Conservation (phyloP, 2,888 invertebrate genomes). For the Brachyopa scutellaris region DNA sequence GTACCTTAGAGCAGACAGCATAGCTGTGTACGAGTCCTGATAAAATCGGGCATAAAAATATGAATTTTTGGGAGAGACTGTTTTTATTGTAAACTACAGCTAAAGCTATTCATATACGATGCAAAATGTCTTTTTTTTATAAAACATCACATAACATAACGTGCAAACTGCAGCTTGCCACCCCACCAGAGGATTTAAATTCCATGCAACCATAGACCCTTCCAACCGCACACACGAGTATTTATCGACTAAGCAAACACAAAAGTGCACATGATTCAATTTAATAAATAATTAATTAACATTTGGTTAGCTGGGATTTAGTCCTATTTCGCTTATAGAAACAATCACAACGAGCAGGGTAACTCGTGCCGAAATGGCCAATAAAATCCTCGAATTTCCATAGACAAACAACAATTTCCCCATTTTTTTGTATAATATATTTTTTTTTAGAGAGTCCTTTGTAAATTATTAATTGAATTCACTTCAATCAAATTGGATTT, state of each 20-base stretch:
- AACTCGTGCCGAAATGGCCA: background rate
- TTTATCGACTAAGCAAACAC: background rate
- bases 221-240: background rate
- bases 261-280: slow-evolving; percentile 14
- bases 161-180: too few species aligned
- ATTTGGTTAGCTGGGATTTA: slow-evolving; percentile 27
- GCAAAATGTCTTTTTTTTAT: too few species aligned
- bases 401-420: background rate
- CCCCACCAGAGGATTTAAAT: too few species aligned
- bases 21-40: too few species aligned
- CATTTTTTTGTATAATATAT: too few species aligned
- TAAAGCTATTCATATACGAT: too few species aligned
- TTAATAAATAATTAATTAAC: slow-evolving; percentile 43
- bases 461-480: slow-evolving; percentile 7
- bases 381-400: background rate
- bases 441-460: background rate
- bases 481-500: slow-evolving; percentile 6
- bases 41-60: too few species aligned
- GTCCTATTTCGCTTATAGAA: slow-evolving; percentile 15
- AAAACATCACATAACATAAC: too few species aligned
- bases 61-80: too few species aligned
- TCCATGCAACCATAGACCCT: too few species aligned
- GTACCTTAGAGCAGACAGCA: too few species aligned
- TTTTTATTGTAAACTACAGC: too few species aligned
- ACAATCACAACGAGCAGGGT: background rate